Conservation (phyloP, 2,113 vertebrate species). For the Urocynchramus pylzowi region DNA sequence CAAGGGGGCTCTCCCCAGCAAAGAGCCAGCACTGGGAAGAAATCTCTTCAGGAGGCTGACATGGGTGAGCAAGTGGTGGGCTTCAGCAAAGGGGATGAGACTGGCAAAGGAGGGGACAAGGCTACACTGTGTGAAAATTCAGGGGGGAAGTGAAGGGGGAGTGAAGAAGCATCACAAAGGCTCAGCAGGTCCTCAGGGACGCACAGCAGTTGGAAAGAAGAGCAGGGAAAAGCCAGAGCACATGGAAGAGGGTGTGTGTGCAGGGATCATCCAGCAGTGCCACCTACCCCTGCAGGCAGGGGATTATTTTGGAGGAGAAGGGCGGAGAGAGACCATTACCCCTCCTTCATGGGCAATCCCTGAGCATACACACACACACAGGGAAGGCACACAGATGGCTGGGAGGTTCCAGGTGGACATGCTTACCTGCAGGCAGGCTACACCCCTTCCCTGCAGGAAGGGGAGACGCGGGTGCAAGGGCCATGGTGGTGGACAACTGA, state of each 20-base stretch:
- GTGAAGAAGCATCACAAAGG: not conserved
- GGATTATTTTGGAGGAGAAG: not conserved
- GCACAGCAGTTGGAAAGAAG: not conserved
- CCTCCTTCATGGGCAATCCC: not conserved
- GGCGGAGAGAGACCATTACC: not conserved
- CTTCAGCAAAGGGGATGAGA: not conserved
- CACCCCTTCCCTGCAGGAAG: conserved; percentile 17
- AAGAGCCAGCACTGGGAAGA: not conserved
- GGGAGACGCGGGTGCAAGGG: conserved; percentile 34
- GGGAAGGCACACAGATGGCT: not conserved
- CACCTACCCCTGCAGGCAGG: not conserved
- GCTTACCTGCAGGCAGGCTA: conserved; percentile 60
- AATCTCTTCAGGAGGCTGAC: not conserved
- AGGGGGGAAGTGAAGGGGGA: not conserved
- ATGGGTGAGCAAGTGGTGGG: not conserved
- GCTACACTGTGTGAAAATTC: not conserved
- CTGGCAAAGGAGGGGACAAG: not conserved
- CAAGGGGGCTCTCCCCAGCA: not conserved
- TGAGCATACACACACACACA: not conserved
- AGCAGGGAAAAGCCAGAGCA: not conserved
- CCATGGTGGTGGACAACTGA: conserved; percentile 67
- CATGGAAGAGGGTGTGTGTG: not conserved
- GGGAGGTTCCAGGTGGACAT: not conserved
- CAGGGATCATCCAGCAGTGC: not conserved
- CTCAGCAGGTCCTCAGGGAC: not conserved